These are phyloP conservation scores for Sacculina carcini DNA, from an alignment of 2,888 invertebrate species.

Conservation along the genomic window DNA sequence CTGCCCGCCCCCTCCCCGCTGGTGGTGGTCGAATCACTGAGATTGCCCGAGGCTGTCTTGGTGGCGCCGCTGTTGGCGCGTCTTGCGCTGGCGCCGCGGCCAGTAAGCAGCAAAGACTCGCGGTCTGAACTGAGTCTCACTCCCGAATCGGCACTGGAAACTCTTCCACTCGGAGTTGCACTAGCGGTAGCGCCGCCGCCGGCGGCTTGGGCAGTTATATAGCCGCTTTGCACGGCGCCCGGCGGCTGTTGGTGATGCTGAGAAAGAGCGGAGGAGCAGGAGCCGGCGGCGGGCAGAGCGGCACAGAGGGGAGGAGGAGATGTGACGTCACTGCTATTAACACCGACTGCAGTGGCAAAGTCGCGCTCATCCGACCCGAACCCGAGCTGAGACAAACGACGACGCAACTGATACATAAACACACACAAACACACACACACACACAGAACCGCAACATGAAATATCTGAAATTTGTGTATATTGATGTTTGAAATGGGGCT, in stretches of 20 bases:
- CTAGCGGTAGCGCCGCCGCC: conserved; percentile 13
- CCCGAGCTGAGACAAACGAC: conserved; percentile 37
- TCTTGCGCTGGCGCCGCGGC: too few relatives aligned
- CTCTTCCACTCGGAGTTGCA: conserved; percentile 29
- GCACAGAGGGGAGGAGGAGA: conserved; percentile 11
- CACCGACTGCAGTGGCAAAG: conserved; percentile 14
- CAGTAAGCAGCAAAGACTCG: conserved; percentile 42
- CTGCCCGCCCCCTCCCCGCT: conserved; percentile 28
- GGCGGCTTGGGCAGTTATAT: conserved; percentile 10
- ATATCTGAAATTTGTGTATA: neutral
- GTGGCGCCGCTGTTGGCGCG: too few relatives aligned
- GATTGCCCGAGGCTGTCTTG: conserved; percentile 52
- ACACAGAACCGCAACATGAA: neutral
- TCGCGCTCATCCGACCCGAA: conserved; percentile 57
- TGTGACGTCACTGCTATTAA: conserved; percentile 10
- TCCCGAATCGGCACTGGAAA: conserved; percentile 62
- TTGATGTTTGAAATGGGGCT: neutral
- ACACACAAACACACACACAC: neutral
- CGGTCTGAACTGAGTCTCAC: conserved; percentile 57
- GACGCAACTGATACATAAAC: conserved; percentile 28
- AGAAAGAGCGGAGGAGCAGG: conserved; percentile 1
- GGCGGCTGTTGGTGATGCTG: neutral
- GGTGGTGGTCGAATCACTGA: conserved; percentile 51
- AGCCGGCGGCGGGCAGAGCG: conserved; percentile 6
- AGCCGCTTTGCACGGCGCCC: conserved; percentile 10